Base-by-base conservation (phyloP, 2,113 vertebrate species). In the Lathamus discolor region DNA sequence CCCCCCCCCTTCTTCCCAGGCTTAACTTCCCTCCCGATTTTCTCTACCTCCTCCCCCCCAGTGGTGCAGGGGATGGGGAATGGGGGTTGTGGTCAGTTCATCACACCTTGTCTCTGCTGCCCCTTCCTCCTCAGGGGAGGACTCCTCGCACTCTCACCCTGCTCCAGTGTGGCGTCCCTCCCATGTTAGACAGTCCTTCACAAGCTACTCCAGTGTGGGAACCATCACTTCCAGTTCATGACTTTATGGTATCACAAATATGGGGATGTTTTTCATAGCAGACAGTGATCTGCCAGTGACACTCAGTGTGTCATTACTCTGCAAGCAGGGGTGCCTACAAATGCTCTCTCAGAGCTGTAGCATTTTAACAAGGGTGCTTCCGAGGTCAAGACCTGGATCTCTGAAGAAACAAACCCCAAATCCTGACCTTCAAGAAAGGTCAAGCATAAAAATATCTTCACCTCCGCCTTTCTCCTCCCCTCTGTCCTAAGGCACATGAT, bases 391-490 rank as follows among this genome's bases (percentile, higher is more conserved):
- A 33, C 28, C 17, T 43, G 23, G 9, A 44, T 62, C 33, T 74
- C 49, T 41, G n/a, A 35, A 63, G 43, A 55, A 77, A 33, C 7
- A 70, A 81, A 4, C 4, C 29, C 24, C 25, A 66, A 67, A 19
- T 72, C 70, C 35, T 59, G 74, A 72, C 41, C 9, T 15, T 81
- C 83, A 9, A 52, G 57, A 77, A 76, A 84, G 57, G 69, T 88
- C 67, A 69, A 20, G 20, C 17, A 66, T 57, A 77, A 92, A 95
- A 87, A 67, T 54, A 82, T 23, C 52, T 74, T 70, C 48, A 35
- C 2, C 8, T 6, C 2, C 0, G 0, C 46, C 29, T 51, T 9
- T 35, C 55, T 76, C 33, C 39, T 73, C 46, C 59, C 13, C 59
- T 22, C 16, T 76, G 33, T 75, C 61, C 79, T 85, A 16, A 74